Evolutionary conservation across 53 echinoderm and acorn worm genomes (phyloP), one percentile per base, ranked within the genome.

Genomic region (Zoroaster sp.): DNA sequence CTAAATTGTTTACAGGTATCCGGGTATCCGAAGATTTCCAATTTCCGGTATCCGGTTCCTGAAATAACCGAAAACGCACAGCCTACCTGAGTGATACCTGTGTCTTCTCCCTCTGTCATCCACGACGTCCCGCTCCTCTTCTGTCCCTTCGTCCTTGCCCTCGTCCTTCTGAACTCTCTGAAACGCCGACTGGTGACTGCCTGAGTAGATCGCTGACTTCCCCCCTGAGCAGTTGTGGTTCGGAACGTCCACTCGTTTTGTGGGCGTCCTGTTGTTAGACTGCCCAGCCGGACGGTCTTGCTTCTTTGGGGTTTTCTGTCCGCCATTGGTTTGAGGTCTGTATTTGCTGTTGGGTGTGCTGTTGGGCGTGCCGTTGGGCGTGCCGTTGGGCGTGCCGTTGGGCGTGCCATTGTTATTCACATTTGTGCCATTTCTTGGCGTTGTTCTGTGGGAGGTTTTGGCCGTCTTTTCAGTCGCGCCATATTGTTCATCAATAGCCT

Each of bases 401-500:
- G n/a, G n/a, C n/a, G n/a, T n/a, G n/a, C n/a, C n/a, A n/a, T 46
- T 5, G 35, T 18, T 37, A 4, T 0, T 35, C 40, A n/a, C 65
- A 43, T 66, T 89, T 55, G 36, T 70, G 23, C 53, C 74, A 51
- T 71, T 90, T 32, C 20, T 47, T 17, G 42, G 72, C 54, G 40
- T 42, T 33, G 67, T n/a, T 4, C 5, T 17, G 1, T 30, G 73
- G 89, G 31, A 42, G 32, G 12, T 83, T 90, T 47, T 72, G 40
- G 25, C 20, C 71, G 35, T 35, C 80, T 78, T 25, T 90, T 86
- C 46, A 41, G 68, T 52, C n/a, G 7, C 35, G 21, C 41, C 71
- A 9, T 51, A n/a, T 2, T 36, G 49, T 35, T 93, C 90, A 37
- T 94, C 96, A 44, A 65, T 72, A 7, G 94, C 87, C 76, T 97